Conservation (phyloP, 1,140 invertebrate species). For the Sycobia sp. region DNA sequence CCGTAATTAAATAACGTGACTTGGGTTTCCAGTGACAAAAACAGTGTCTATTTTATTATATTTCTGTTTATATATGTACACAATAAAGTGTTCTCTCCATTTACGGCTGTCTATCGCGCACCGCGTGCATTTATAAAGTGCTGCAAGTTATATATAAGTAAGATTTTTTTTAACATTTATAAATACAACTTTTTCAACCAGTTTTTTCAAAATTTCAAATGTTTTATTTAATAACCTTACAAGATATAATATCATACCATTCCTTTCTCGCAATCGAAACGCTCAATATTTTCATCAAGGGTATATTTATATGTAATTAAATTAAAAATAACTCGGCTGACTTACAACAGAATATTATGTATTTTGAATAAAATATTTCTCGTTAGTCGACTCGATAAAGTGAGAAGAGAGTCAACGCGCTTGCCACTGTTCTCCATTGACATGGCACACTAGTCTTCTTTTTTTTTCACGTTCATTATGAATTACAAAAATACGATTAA, state of each 20-base stretch:
- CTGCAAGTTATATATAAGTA: slow-evolving; percentile 27
- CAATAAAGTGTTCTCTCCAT: slow-evolving; percentile 5
- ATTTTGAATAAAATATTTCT: slow-evolving; percentile 25
- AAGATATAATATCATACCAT: slow-evolving; percentile 3
- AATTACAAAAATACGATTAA: slow-evolving; percentile 33
- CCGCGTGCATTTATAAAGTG: not conserved
- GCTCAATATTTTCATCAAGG: slow-evolving; percentile 16
- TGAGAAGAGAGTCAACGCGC: slow-evolving; percentile 20
- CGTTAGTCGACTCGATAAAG: slow-evolving; percentile 15
- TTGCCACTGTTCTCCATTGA: slow-evolving; percentile 31
- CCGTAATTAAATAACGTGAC: not conserved
- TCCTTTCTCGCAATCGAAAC: slow-evolving; percentile 17
- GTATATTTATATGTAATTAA: slow-evolving; percentile 18
- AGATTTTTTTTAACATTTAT: slow-evolving; percentile 23
- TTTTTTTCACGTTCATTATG: slow-evolving; percentile 23
- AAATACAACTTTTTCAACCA: slow-evolving; percentile 29
- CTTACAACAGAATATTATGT: slow-evolving; percentile 25
- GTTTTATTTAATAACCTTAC: slow-evolving; percentile 7
- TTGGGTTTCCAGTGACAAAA: slow-evolving; percentile 19
- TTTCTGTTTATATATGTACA: too few species aligned
- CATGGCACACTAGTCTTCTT: slow-evolving; percentile 34
- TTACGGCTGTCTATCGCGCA: slow-evolving; percentile 9
- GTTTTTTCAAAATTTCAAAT: slow-evolving; percentile 16
- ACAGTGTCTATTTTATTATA: slow-evolving; percentile 10
- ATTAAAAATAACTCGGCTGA: slow-evolving; percentile 27